A percentile compares a stretch with the other conserved stretches of the same genome.
These are phyloP conservation scores for Doryteuthis pealeii DNA, from an alignment of 1,140 invertebrate genomes.

Conservation along the genomic window DNA sequence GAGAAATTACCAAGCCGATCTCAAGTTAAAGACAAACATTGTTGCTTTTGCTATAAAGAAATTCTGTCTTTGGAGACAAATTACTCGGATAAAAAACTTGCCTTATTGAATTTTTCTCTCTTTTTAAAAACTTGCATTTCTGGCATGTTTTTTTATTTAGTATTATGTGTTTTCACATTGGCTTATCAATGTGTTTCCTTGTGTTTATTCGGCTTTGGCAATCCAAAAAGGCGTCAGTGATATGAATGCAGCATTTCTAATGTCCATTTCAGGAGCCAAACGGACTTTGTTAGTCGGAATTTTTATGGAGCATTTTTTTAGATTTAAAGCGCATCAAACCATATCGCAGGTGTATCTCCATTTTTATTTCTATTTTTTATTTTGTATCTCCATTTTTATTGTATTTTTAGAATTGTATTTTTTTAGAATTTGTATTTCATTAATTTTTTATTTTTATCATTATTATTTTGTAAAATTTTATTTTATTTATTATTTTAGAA, in stretches of 20 bases:
- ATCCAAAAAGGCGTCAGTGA: conserved; percentile 35
- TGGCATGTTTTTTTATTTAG: neutral
- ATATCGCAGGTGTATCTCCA: conserved; percentile 15
- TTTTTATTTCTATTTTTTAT: neutral
- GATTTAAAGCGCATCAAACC: conserved; percentile 43
- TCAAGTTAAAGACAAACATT: neutral
- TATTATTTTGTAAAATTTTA: neutral
- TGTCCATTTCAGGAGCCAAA: conserved; percentile 81
- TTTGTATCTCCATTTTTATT: neutral
- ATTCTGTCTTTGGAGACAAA: neutral
- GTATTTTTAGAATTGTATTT: neutral
- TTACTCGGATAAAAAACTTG: neutral
- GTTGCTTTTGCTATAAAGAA: neutral
- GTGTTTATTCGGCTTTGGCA: conserved; percentile 70
- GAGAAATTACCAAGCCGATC: neutral
- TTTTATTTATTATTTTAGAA: neutral
- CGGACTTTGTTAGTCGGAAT: conserved; percentile 67
- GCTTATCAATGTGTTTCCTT: conserved; percentile 74
- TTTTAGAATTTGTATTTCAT: neutral
- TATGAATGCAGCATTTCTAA: conserved; percentile 68
- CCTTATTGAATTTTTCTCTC: neutral
- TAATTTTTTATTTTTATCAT: neutral
- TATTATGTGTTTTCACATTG: neutral
- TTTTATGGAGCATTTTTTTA: conserved; percentile 62
- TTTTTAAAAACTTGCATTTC: neutral